These are phyloP conservation scores for Acrossocheilus wenchowensis DNA, from an alignment of 2,797 vertebrate genomes.

Conservation along the genomic window DNA sequence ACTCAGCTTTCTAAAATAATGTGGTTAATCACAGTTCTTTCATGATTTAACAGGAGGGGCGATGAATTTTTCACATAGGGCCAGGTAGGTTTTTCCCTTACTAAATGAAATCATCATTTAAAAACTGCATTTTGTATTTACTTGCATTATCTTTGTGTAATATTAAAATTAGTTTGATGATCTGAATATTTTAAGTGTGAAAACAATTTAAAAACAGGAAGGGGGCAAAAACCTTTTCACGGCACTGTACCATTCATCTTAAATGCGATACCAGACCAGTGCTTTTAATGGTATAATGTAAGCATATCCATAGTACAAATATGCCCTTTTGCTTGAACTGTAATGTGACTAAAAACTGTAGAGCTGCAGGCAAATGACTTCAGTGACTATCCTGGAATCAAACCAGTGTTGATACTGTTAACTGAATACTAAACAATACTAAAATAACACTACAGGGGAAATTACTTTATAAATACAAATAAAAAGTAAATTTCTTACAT, in stretches of 20 bases:
- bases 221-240: too few species aligned
- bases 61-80: too few species aligned
- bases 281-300: not conserved
- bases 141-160: too few species aligned
- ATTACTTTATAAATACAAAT: not conserved
- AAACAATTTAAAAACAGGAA: too few species aligned
- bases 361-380: not conserved
- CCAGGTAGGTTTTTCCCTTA: too few species aligned
- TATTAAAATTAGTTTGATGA: too few species aligned
- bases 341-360: not conserved
- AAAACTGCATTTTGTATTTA: too few species aligned
- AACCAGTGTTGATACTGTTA: not conserved
- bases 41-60: too few species aligned
- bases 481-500: not conserved
- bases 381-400: not conserved
- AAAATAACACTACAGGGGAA: not conserved
- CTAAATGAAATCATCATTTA: too few species aligned
- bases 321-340: not conserved
- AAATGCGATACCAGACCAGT: not conserved
- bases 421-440: not conserved
- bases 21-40: too few species aligned
- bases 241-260: not conserved
- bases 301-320: not conserved
- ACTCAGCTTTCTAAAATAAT: too few species aligned
- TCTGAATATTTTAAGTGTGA: too few species aligned